A percentile compares a stretch with the other conserved stretches of the same genome.
phyloP scores from a whole-genome alignment of 2,888 invertebrate species.

The Rhimphoctona megacephalus region DNA sequence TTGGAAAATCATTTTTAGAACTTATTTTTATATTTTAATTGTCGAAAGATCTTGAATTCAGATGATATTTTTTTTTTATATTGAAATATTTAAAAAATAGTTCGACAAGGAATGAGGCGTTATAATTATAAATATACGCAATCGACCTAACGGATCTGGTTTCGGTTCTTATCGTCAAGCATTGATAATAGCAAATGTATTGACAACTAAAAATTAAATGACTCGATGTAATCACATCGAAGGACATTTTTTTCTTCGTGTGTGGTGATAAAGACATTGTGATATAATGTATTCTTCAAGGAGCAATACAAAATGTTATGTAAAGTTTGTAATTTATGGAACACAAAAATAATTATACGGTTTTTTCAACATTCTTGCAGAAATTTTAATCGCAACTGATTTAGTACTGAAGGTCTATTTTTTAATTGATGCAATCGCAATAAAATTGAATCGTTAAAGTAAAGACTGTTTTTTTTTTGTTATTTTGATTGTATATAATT shows the following conservation, averaged over 20 bases:
- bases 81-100: not conserved
- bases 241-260: constrained; percentile 34
- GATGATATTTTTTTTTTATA: not conserved
- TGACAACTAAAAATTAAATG: constrained; percentile 32
- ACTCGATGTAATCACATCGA: constrained; percentile 45
- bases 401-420: not conserved
- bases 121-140: not conserved
- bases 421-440: not conserved
- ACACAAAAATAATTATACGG: not conserved
- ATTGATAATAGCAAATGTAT: constrained; percentile 18
- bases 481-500: not conserved
- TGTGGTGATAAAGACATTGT: constrained; percentile 34
- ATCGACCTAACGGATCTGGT: not conserved
- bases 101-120: not conserved
- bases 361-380: not conserved
- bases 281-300: constrained; percentile 9
- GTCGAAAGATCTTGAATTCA: not conserved
- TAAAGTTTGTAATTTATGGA: not conserved
- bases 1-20: too few species aligned
- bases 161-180: not conserved
- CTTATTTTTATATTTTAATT: not conserved
- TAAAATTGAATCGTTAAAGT: not conserved
- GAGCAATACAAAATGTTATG: constrained; percentile 4
- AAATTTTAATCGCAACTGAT: not conserved
- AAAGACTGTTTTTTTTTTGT: not conserved